A percentile compares a stretch with the other conserved stretches of the same genome.
Conservation (phyloP, 2,888 invertebrate species). For the Drosophila setosimentum region DNA sequence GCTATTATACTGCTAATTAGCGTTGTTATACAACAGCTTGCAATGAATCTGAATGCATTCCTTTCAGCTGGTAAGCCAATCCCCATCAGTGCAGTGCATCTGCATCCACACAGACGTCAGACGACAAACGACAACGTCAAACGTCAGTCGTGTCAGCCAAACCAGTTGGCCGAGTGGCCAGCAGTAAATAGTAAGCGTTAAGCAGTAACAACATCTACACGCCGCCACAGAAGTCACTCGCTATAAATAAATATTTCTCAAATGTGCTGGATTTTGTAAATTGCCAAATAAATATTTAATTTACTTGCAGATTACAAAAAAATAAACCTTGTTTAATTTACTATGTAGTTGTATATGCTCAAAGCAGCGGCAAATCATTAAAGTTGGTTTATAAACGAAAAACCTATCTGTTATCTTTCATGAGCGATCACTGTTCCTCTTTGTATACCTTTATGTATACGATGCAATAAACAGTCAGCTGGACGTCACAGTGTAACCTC, state of each 20-base stretch:
- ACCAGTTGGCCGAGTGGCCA: constrained; percentile 58
- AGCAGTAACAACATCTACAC: constrained; percentile 10
- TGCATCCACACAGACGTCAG: constrained; percentile 46
- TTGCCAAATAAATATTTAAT: not conserved
- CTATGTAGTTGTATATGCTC: not conserved
- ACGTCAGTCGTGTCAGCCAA: constrained; percentile 19
- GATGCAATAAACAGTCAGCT: constrained; percentile 30
- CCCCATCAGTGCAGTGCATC: constrained; percentile 64
- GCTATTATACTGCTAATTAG: constrained; percentile 58
- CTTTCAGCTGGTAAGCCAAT: constrained; percentile 60
- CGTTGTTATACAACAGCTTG: constrained; percentile 49
- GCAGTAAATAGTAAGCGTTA: constrained; percentile 16
- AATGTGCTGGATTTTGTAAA: not conserved
- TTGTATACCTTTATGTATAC: not conserved
- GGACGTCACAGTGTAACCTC: constrained; percentile 31
- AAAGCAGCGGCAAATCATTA: not conserved
- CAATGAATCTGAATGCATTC: constrained; percentile 57
- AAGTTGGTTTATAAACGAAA: not conserved
- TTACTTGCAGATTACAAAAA: too few relatives aligned
- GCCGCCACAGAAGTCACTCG: not conserved
- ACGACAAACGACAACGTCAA: constrained; percentile 22
- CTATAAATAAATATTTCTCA: not conserved
- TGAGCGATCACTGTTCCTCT: not conserved
- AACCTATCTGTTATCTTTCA: not conserved
- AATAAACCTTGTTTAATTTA: not conserved